Conservation (phyloP, 2,797 vertebrate species). For the Acipenser transmontanus region DNA sequence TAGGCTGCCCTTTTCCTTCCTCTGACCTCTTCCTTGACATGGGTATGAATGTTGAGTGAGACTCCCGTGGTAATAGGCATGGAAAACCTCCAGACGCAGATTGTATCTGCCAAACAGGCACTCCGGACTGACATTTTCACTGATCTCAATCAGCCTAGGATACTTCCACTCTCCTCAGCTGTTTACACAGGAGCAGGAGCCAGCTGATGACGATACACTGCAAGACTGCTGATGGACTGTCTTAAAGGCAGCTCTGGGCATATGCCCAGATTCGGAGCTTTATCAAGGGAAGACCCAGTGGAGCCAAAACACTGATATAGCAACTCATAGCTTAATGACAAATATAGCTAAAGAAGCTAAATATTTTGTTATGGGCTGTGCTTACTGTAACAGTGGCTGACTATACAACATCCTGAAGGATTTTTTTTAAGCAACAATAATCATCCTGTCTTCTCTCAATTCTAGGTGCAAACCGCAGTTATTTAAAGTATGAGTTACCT, state of each 20-base stretch:
- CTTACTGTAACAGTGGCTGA: slow-evolving; percentile 22
- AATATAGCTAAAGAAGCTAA: slow-evolving; percentile 23
- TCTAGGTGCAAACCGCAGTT: too few species aligned
- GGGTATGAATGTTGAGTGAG: slow-evolving; percentile 18
- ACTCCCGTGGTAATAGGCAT: slow-evolving; percentile 13
- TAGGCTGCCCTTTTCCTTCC: slow-evolving; percentile 21
- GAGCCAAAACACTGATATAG: slow-evolving; percentile 42
- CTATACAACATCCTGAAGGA: slow-evolving; percentile 11
- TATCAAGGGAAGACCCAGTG: slow-evolving; percentile 30
- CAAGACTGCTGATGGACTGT: slow-evolving; percentile 24
- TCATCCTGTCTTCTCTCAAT: neutral
- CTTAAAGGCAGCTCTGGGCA: slow-evolving; percentile 17
- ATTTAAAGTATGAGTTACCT: too few species aligned
- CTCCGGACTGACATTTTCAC: slow-evolving; percentile 21
- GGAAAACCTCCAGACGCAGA: slow-evolving; percentile 22
- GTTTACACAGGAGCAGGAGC: slow-evolving; percentile 17
- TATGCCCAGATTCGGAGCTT: slow-evolving; percentile 12
- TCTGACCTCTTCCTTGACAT: slow-evolving; percentile 26
- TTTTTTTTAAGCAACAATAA: neutral
- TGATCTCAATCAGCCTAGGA: slow-evolving; percentile 19
- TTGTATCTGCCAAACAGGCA: slow-evolving; percentile 18
- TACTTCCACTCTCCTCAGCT: slow-evolving; percentile 13
- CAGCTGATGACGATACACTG: slow-evolving; percentile 24
- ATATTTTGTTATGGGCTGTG: slow-evolving; percentile 31
- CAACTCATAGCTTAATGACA: slow-evolving; percentile 27